Percentiles rank a stretch among this genome's conserved stretches.
These are phyloP conservation scores for Papilio elwesi DNA, from an alignment of 2,888 invertebrate genomes.

Conservation along the genomic window DNA sequence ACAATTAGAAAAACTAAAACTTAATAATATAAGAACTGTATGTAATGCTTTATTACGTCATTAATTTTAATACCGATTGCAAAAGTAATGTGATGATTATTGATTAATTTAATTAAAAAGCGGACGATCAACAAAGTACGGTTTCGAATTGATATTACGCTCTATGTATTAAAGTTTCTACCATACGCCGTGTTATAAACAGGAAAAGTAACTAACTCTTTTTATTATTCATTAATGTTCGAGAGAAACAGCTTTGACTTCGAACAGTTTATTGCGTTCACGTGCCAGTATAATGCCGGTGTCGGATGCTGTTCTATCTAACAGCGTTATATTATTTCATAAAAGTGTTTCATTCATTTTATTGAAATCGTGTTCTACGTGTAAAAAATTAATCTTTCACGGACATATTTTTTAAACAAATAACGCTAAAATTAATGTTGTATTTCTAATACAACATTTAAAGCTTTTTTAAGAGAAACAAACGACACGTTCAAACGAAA, in stretches of 20 bases:
- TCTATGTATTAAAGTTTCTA: not conserved
- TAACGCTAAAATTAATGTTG: not conserved
- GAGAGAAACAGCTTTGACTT: constrained; percentile 26
- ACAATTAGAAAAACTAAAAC: too few species aligned
- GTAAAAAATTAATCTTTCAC: constrained; percentile 3
- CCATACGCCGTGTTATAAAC: not conserved
- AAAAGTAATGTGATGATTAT: too few species aligned
- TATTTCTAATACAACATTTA: not conserved
- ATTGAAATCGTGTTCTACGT: constrained; percentile 5
- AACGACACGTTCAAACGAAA: constrained; percentile 12
- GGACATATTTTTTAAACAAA: not conserved
- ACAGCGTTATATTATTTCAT: constrained; percentile 9
- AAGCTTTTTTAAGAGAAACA: constrained; percentile 1
- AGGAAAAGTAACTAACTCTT: constrained; percentile 10
- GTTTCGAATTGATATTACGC: too few species aligned
- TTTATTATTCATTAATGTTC: constrained; percentile 28
- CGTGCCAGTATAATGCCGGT: constrained; percentile 20
- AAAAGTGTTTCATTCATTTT: constrained; percentile 7
- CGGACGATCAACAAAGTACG: too few species aligned
- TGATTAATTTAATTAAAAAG: too few species aligned
- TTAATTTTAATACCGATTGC: too few species aligned
- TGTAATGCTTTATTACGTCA: too few species aligned
- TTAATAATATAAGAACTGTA: too few species aligned
- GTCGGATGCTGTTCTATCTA: constrained; percentile 20
- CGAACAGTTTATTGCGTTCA: constrained; percentile 29